Percentiles rank a stretch among this genome's conserved stretches.
phyloP scores from a whole-genome alignment of 1,140 invertebrate genomes.

The Acromyrmex charruanus region DNA sequence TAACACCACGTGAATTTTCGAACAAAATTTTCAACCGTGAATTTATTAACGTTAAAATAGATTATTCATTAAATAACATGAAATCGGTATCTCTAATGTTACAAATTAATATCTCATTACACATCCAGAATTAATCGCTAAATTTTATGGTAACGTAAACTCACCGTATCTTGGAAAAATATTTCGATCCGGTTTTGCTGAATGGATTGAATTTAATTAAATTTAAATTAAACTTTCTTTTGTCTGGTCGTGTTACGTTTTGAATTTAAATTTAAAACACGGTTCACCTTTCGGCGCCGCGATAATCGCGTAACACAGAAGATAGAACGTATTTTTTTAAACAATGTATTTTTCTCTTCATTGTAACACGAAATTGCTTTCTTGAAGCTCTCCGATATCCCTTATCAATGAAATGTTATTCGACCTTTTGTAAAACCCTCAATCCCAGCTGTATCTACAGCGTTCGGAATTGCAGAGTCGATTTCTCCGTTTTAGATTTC shows the following conservation, averaged over 20 bases:
- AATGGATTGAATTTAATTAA: slow-evolving; percentile 49
- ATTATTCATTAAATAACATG: slow-evolving; percentile 9
- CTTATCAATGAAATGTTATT: slow-evolving; percentile 20
- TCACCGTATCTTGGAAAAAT: slow-evolving; percentile 38
- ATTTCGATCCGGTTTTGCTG: slow-evolving; percentile 34
- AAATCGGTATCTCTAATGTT: slow-evolving; percentile 14
- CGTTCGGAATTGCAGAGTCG: not conserved
- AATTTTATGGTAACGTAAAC: slow-evolving; percentile 30
- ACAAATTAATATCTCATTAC: slow-evolving; percentile 21
- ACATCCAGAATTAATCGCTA: slow-evolving; percentile 4
- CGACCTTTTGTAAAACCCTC: not conserved
- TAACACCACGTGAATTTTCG: not conserved
- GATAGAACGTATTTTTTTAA: slow-evolving; percentile 13
- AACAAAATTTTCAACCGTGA: not conserved
- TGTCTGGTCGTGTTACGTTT: slow-evolving; percentile 8
- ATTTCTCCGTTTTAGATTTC: slow-evolving; percentile 20
- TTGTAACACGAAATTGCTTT: slow-evolving; percentile 1
- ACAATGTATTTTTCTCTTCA: slow-evolving; percentile 9
- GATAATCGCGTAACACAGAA: not conserved
- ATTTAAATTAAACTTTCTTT: slow-evolving; percentile 50
- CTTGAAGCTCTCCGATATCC: not conserved
- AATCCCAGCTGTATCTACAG: not conserved
- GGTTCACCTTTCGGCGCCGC: not conserved
- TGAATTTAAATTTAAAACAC: slow-evolving; percentile 48
- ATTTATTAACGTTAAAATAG: not conserved